Conservation (phyloP, 2,888 invertebrate species). For the Aporophyla lueneburgensis region DNA sequence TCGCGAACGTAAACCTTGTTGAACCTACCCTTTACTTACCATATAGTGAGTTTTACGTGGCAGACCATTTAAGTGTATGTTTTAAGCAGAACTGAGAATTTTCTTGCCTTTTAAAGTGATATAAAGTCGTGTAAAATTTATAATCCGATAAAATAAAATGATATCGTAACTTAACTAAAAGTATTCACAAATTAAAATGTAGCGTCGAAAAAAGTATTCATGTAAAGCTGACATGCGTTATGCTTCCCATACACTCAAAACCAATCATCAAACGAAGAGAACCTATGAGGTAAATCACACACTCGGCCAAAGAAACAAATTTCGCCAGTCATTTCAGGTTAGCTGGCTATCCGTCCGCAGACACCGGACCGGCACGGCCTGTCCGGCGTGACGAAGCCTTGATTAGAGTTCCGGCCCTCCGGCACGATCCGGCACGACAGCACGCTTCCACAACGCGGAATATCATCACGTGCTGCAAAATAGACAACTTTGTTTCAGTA, state of each 20-base stretch:
- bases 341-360: slow-evolving; percentile 42
- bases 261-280: slow-evolving; percentile 25
- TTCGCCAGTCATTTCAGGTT: slow-evolving; percentile 60
- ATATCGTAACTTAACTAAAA: too few species aligned
- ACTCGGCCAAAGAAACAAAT: slow-evolving; percentile 56
- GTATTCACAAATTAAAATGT: too few species aligned
- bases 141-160: not conserved
- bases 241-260: not conserved
- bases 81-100: not conserved
- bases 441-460: slow-evolving; percentile 48
- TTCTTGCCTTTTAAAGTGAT: not conserved
- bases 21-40: not conserved
- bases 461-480: slow-evolving; percentile 57
- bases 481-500: slow-evolving; percentile 59
- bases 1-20: not conserved
- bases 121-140: not conserved
- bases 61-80: not conserved
- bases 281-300: slow-evolving; percentile 34
- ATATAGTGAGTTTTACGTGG: not conserved
- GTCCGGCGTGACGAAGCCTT: slow-evolving; percentile 62
- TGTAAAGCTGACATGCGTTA: not conserved
- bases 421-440: slow-evolving; percentile 39
- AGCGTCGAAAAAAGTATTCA: not conserved
- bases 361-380: slow-evolving; percentile 51
- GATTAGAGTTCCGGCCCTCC: slow-evolving; percentile 67